Base-by-base conservation (phyloP, 1,140 invertebrate species). In the Cherax quadricarinatus region DNA sequence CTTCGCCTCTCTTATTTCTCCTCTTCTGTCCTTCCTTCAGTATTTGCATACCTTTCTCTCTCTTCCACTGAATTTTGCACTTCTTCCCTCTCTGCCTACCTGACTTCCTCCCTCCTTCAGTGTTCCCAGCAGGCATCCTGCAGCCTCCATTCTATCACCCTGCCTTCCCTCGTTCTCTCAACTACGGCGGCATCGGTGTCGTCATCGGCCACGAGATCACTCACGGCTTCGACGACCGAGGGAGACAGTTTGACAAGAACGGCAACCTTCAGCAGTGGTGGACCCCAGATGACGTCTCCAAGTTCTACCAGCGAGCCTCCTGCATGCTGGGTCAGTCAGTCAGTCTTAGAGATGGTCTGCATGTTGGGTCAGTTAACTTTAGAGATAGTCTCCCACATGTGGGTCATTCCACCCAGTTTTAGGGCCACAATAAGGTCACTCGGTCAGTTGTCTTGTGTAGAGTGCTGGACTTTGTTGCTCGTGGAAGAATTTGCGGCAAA, bases 191-290 rank as follows among this genome's bases (percentile, higher is more conserved):
- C 4, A 98, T 98, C 85, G 98, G 98, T 0, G 97, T 98, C 10
- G 98, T 98, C 1, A 98, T 98, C 92, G 98, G 98, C 0, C 97
- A 97, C 93, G 97, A 98, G 95, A 97, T 98, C 75, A 97, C 97
- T 1, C 97, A 98, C 94, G 97, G 98, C 3, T 98, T 98, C 94
- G 98, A 98, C 94, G 98, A 98, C 94, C 98, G 98, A 96, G 97
- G 99, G 1, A 96, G 99, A 7, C 97, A 99, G 94, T 99, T 99
- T 95, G 98, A 99, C 95, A 99, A 98, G 95, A 96, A 99, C 93
- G 99, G 99, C n/a, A 99, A 99, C 95, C 96, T 99, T 95, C 97
- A 98, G 96, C 97, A 99, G 93, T 99, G 99, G 99, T 99, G 99
- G 99, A 98, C 99, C 48, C 41, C 88, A 9, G 94, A 94, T 3